phyloP scores from a whole-genome alignment of 2,797 vertebrate species.

The Gymnodraco acuticeps region DNA sequence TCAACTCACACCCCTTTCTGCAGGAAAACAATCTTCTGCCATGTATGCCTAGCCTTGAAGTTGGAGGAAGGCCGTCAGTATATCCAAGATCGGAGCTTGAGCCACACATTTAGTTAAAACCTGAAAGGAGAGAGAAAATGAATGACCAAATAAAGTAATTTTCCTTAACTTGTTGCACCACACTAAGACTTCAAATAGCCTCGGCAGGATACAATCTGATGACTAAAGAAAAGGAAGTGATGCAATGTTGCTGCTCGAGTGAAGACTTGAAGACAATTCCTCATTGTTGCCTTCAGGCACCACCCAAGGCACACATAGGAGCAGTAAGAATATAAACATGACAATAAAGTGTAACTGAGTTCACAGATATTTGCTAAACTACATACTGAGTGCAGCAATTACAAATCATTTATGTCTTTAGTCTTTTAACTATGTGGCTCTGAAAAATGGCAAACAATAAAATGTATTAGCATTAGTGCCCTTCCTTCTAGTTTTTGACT shows the following conservation, averaged over 20 bases:
- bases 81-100: conserved; percentile 14
- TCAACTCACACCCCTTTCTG: conserved; percentile 15
- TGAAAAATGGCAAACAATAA: conserved; percentile 13
- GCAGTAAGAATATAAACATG: conserved; percentile 40
- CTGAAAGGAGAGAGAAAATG: conserved; percentile 47
- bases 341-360: conserved; percentile 38
- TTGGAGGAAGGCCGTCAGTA: conserved; percentile 18
- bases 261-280: conserved; percentile 70
- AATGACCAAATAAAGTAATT: neutral
- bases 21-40: neutral
- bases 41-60: neutral
- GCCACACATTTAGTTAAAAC: conserved; percentile 48
- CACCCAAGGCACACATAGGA: conserved; percentile 71
- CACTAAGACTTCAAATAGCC: conserved; percentile 56
- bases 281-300: conserved; percentile 72
- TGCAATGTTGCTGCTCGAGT: conserved; percentile 63
- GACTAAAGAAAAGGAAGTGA: conserved; percentile 70
- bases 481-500: conserved; percentile 35
- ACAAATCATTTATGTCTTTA: neutral
- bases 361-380: conserved; percentile 49
- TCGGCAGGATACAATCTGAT: conserved; percentile 47
- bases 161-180: conserved; percentile 28
- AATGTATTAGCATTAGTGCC: too few species aligned
- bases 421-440: neutral
- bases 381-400: conserved; percentile 47